A percentile compares a stretch with the other conserved stretches of the same genome.
Evolutionary conservation across 2,888 invertebrate genomes (phyloP).

Genomic region (Drosophila borealis): DNA sequence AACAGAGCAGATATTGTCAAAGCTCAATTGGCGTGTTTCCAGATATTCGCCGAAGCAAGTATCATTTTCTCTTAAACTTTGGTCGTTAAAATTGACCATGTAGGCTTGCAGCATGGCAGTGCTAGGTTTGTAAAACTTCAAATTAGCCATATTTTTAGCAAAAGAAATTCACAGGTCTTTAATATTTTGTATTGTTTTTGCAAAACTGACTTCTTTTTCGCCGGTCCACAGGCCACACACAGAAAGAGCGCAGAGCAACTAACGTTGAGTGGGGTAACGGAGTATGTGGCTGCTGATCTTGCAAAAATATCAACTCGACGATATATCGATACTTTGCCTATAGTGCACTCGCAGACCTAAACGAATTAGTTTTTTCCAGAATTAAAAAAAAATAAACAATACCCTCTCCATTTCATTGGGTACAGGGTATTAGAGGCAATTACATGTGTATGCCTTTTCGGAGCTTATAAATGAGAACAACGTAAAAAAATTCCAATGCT

Average conservation of each 20-base stretch:
- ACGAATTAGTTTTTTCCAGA: too few species aligned
- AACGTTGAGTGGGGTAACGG: not conserved
- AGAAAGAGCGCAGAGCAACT: not conserved
- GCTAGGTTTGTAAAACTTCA: not conserved
- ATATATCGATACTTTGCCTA: not conserved
- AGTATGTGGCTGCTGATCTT: not conserved
- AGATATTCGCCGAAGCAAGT: conserved; percentile 1
- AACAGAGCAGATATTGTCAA: conserved; percentile 1
- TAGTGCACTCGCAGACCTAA: too few species aligned
- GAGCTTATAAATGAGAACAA: too few species aligned
- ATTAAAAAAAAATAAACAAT: too few species aligned
- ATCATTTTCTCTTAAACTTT: not conserved
- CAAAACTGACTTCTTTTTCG: too few species aligned
- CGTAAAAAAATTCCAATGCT: too few species aligned
- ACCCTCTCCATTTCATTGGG: too few species aligned
- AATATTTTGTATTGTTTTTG: not conserved
- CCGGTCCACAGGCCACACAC: not conserved
- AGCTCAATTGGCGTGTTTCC: not conserved
- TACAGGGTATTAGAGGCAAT: too few species aligned
- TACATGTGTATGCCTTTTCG: too few species aligned
- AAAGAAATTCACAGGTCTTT: not conserved
- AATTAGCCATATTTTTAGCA: not conserved
- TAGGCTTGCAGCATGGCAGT: conserved; percentile 7
- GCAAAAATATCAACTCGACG: not conserved
- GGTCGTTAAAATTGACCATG: conserved; percentile 3